Evolutionary conservation across 2,888 invertebrate genomes (phyloP).

Genomic region (Rhingia campestris): DNA sequence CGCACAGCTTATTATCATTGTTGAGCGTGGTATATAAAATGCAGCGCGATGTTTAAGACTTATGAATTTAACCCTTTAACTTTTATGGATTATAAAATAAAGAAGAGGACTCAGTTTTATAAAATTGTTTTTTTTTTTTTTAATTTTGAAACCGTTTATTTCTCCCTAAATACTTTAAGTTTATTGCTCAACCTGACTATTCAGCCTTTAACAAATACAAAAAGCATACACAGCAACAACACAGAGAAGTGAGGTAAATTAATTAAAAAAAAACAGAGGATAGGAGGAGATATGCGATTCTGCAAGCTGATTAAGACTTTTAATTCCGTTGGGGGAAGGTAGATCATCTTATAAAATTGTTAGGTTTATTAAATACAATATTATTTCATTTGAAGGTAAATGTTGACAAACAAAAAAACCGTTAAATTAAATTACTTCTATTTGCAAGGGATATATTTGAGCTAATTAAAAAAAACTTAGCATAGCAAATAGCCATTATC

Average conservation of each 20-base stretch:
- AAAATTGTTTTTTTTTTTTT: slow-evolving; percentile 40
- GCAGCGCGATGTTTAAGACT: slow-evolving; percentile 30
- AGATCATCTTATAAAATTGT: slow-evolving; percentile 42
- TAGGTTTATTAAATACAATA: slow-evolving; percentile 44
- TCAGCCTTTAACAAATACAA: slow-evolving; percentile 18
- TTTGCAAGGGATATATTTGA: not conserved
- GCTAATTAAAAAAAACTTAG: not conserved
- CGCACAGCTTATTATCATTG: slow-evolving; percentile 61
- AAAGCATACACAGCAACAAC: slow-evolving; percentile 3
- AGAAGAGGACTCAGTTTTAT: slow-evolving; percentile 42
- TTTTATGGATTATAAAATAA: slow-evolving; percentile 57
- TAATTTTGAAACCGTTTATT: slow-evolving; percentile 62
- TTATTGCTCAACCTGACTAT: not conserved
- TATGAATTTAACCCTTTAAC: slow-evolving; percentile 61
- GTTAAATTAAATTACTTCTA: not conserved
- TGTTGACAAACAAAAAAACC: not conserved
- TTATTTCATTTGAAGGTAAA: slow-evolving; percentile 3
- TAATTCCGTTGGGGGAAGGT: slow-evolving; percentile 13
- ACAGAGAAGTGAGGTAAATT: slow-evolving; percentile 17
- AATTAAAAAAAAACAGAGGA: slow-evolving; percentile 54
- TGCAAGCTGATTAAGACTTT: slow-evolving; percentile 53
- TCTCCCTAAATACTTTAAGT: slow-evolving; percentile 22
- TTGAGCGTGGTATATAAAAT: slow-evolving; percentile 48
- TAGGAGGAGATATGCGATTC: slow-evolving; percentile 45
- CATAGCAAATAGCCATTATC: no score